These are phyloP conservation scores for Apodemia mormo DNA, from an alignment of 2,888 invertebrate genomes.

Conservation along the genomic window DNA sequence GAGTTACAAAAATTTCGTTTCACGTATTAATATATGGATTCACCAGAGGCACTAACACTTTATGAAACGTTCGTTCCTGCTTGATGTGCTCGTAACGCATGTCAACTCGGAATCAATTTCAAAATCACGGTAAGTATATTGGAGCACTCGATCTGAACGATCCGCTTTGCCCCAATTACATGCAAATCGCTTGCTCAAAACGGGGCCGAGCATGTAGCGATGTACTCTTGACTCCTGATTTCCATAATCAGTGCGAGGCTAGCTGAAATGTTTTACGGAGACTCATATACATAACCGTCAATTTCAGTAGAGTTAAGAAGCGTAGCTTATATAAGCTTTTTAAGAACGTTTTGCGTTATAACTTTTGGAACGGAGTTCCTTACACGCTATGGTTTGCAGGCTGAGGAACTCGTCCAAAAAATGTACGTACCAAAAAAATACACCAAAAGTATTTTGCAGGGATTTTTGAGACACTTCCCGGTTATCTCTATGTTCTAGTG, in stretches of 20 bases:
- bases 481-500: too few species aligned
- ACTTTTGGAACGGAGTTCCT: too few species aligned
- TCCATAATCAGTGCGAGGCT: slow-evolving; percentile 18
- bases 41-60: background rate
- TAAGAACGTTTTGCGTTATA: too few species aligned
- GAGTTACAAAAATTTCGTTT: too few species aligned
- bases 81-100: background rate
- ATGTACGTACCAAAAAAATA: too few species aligned
- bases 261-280: slow-evolving; percentile 19
- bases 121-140: slow-evolving; percentile 34
- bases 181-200: slow-evolving; percentile 45
- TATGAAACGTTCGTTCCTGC: background rate
- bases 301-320: too few species aligned
- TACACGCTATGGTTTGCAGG: too few species aligned
- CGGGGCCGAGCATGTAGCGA: slow-evolving; percentile 26
- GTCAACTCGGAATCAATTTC: slow-evolving; percentile 24
- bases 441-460: too few species aligned
- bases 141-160: slow-evolving; percentile 34
- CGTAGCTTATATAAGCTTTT: too few species aligned
- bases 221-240: slow-evolving; percentile 15
- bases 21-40: too few species aligned
- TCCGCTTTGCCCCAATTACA: slow-evolving; percentile 43
- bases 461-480: too few species aligned
- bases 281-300: background rate
- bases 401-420: too few species aligned